phyloP scores from a whole-genome alignment of 2,888 invertebrate genomes.

The Alloscopus bannaensis region DNA sequence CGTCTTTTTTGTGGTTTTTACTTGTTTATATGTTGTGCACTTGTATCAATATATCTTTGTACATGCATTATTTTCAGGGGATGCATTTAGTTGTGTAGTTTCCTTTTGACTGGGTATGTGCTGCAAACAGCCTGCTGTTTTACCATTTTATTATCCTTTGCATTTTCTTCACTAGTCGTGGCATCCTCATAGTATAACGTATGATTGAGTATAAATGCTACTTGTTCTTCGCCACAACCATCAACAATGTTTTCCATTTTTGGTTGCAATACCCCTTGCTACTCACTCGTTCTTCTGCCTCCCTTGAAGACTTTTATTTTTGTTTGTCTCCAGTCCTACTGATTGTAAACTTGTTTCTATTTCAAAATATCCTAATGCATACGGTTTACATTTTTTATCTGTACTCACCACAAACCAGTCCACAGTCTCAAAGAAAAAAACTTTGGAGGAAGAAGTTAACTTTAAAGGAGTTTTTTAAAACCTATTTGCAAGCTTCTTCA shows the following conservation, averaged over 20 bases:
- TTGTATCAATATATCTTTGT: too few species aligned
- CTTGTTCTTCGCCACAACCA: constrained; percentile 23
- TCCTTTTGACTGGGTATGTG: constrained; percentile 41
- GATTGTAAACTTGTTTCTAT: constrained; percentile 36
- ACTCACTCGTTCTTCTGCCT: too few species aligned
- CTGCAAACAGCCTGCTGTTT: constrained; percentile 29
- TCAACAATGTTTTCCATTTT: constrained; percentile 57
- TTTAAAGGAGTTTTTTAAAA: constrained; percentile 50
- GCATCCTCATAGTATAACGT: constrained; percentile 3
- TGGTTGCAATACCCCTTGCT: constrained; percentile 39
- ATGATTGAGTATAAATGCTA: neutral
- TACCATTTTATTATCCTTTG: constrained; percentile 21
- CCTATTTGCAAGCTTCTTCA: constrained; percentile 37
- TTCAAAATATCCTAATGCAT: constrained; percentile 9
- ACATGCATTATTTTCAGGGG: constrained; percentile 19
- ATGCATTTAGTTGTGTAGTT: constrained; percentile 32
- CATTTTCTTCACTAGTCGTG: neutral
- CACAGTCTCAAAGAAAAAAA: too few species aligned
- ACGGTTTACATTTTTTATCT: constrained; percentile 1
- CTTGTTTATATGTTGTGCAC: constrained; percentile 51
- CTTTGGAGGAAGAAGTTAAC: too few species aligned
- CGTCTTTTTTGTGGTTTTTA: constrained; percentile 53
- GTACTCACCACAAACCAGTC: neutral
- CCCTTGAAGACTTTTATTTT: too few species aligned
- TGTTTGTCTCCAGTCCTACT: too few species aligned